phyloP scores from a whole-genome alignment of 2,797 vertebrate species.

The Sebastes minor region DNA sequence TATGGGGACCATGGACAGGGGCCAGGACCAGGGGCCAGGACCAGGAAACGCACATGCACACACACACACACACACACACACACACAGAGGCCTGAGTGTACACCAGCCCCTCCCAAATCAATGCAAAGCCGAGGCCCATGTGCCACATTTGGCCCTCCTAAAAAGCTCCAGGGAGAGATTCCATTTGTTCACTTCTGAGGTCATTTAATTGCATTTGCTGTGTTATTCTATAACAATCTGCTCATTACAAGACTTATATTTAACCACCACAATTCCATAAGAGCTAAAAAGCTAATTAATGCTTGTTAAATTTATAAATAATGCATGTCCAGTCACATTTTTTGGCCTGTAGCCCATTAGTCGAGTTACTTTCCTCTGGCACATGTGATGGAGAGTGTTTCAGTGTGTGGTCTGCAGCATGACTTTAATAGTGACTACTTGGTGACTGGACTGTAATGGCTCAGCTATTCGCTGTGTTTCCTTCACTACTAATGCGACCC shows the following conservation, averaged over 20 bases:
- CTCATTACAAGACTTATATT: conserved; percentile 11
- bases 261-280: background rate
- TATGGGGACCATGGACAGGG: conserved; percentile 20
- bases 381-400: conserved; percentile 17
- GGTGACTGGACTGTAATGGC: conserved; percentile 73
- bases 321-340: background rate
- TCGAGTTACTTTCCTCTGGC: background rate
- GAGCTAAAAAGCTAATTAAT: background rate
- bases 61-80: conserved; percentile 6
- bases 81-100: background rate
- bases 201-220: conserved; percentile 22
- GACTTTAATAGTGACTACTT: conserved; percentile 58
- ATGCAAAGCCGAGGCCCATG: conserved; percentile 17
- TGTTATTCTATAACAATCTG: conserved; percentile 5
- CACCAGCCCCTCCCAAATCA: conserved; percentile 20
- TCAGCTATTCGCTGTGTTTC: conserved; percentile 74
- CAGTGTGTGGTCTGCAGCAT: conserved; percentile 54
- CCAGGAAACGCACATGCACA: conserved; percentile 13
- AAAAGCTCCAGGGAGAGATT: conserved; percentile 29
- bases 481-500: conserved; percentile 73
- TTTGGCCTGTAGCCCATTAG: background rate
- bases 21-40: conserved; percentile 22
- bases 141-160: conserved; percentile 38
- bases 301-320: conserved; percentile 4
- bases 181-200: conserved; percentile 47